Evolutionary conservation across 2,113 vertebrate species (phyloP).

Genomic region (Pavo muticus): DNA sequence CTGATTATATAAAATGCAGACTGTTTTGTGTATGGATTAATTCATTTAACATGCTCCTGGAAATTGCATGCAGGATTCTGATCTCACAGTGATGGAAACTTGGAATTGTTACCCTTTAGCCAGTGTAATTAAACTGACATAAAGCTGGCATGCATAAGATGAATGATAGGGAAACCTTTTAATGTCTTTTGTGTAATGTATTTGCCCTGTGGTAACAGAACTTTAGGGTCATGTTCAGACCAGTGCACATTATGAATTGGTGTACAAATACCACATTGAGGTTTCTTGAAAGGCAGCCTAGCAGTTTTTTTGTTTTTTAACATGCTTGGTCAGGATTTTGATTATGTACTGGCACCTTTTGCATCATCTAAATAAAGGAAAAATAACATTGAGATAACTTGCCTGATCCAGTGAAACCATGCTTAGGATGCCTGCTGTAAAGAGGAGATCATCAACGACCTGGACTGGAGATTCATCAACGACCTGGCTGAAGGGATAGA

Average conservation of each 20-base stretch:
- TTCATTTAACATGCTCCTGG: background rate
- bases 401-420: too few relatives aligned
- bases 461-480: too few relatives aligned
- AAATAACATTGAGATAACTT: background rate
- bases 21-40: background rate
- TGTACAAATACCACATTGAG: background rate
- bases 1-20: background rate
- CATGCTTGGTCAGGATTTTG: background rate
- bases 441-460: too few relatives aligned
- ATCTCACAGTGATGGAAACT: background rate
- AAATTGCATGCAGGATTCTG: background rate
- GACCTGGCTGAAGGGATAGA: too few relatives aligned
- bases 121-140: slow-evolving; percentile 7
- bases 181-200: background rate
- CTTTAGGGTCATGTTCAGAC: background rate
- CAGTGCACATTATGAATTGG: background rate
- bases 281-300: background rate
- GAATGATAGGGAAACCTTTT: background rate
- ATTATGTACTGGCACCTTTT: background rate
- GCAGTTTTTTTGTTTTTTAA: background rate
- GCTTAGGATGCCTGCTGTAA: too few relatives aligned
- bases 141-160: background rate
- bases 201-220: slow-evolving; percentile 4
- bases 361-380: background rate
- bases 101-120: background rate